Base-by-base conservation (phyloP, 2,888 invertebrate species). In the Oscheius sp. region DNA sequence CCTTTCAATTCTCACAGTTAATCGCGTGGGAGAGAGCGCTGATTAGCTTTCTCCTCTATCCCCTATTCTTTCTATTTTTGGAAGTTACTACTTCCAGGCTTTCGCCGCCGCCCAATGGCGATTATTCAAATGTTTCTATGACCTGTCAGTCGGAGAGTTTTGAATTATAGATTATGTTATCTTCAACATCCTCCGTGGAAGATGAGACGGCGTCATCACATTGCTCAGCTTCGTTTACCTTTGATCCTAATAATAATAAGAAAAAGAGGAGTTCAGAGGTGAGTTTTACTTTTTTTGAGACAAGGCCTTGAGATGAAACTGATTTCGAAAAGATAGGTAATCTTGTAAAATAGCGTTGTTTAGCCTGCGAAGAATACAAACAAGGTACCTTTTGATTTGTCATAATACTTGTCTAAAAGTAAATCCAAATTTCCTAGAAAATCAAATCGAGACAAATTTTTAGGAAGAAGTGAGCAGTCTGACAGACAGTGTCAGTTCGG, bases 141-240 rank as follows among this genome's bases (percentile, higher is more conserved):
- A 36, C 8, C 36, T 36, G 36, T 36, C 36, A 36, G 36, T 36
- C 14, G 36, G 36, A 36, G 8, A 36, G 36, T 36, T 36, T 14
- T 14, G n/a, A 12, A 20, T 20, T 38, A 41, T 59, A 22, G 41
- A 44, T 24, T 30, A 45, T 59, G 59, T 26, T 67, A 24, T 67
- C 67, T 26, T 72, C 73, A 28, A 71, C 76, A 9, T 71, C 71
- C 47, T 74, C 76, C 20, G 70, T 70, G 3, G 76, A 74, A 56
- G 76, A 76, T 33, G 76, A 76, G 30, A 68, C 71, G 33, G 74
- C 76, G 14, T 74, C 32, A 4, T 20, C 76, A 17, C 75, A 75
- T 24, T 79, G 79, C 57, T 77, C 79, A 9, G 79, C 72, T 17
- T 75, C 75, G 14, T 79, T 79, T 71, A 79, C 79, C 32, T 77